phyloP scores from a whole-genome alignment of 2,888 invertebrate genomes.

The Yponomeuta malinellus region DNA sequence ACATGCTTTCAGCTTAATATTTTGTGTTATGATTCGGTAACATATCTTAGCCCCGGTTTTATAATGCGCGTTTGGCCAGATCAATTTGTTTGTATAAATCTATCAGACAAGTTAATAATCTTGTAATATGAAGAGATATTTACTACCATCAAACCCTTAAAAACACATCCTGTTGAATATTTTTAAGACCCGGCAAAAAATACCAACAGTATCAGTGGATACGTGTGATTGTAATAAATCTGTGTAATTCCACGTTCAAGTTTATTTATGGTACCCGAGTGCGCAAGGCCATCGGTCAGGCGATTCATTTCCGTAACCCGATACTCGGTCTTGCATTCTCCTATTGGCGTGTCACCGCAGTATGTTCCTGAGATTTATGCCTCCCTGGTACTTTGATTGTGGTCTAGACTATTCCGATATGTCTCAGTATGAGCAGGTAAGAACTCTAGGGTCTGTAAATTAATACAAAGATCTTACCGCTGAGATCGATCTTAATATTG shows the following conservation, averaged over 20 bases:
- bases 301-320: conserved; percentile 53
- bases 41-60: no score
- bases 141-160: no score
- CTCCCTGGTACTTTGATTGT: not conserved
- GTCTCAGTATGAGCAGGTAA: not conserved
- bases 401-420: not conserved
- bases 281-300: conserved; percentile 50
- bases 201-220: not conserved
- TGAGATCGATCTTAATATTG: no score
- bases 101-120: no score
- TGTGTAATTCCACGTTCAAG: conserved; percentile 8
- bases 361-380: not conserved
- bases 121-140: no score
- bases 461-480: no score
- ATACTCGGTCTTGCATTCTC: conserved; percentile 28
- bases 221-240: not conserved
- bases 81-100: no score
- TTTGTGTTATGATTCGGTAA: no score
- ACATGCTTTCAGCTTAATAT: no score
- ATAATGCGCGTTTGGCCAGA: no score
- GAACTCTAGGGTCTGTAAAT: not conserved
- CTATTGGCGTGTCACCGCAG: not conserved
- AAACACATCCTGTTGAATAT: no score
- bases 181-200: not conserved
- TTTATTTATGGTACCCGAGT: conserved; percentile 38